Conservation (phyloP, 2,113 vertebrate species). For the Myxocyprinus asiaticus region DNA sequence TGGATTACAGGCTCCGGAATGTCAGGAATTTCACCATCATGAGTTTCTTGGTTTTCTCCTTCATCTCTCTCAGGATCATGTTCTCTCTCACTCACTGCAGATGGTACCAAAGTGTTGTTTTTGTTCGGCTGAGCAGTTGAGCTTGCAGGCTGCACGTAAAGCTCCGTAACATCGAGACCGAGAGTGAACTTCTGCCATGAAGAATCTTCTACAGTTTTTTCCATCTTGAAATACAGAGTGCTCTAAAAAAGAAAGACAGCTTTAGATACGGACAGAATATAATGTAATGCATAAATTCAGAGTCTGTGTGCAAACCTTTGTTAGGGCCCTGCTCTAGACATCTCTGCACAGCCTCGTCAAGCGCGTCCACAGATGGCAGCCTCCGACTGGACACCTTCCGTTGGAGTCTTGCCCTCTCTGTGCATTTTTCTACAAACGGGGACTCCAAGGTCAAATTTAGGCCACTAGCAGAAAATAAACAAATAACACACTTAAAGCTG, state of each 20-base stretch:
- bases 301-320: constrained; percentile 48
- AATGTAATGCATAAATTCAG: not conserved
- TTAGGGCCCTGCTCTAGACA: constrained; percentile 48
- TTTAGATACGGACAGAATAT: not conserved
- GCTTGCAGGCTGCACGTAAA: constrained; percentile 57
- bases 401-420: constrained; percentile 40
- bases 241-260: constrained; percentile 46
- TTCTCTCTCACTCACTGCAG: not conserved
- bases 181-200: constrained; percentile 62
- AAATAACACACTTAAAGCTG: not conserved
- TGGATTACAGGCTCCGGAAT: constrained; percentile 18
- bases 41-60: constrained; percentile 2
- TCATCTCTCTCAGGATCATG: not conserved
- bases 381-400: constrained; percentile 49
- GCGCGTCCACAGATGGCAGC: constrained; percentile 64
- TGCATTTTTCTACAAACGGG: constrained; percentile 29
- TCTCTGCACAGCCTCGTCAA: constrained; percentile 66
- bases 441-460: constrained; percentile 48
- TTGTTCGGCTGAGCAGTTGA: constrained; percentile 27
- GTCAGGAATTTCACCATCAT: too few relatives aligned
- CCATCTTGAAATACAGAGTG: not conserved
- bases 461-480: constrained; percentile 20
- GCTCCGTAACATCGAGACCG: constrained; percentile 58
- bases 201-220: constrained; percentile 47
- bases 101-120: constrained; percentile 51